Evolutionary conservation across 2,113 vertebrate genomes (phyloP).

Genomic region (Haplochromis vanheusdeni): DNA sequence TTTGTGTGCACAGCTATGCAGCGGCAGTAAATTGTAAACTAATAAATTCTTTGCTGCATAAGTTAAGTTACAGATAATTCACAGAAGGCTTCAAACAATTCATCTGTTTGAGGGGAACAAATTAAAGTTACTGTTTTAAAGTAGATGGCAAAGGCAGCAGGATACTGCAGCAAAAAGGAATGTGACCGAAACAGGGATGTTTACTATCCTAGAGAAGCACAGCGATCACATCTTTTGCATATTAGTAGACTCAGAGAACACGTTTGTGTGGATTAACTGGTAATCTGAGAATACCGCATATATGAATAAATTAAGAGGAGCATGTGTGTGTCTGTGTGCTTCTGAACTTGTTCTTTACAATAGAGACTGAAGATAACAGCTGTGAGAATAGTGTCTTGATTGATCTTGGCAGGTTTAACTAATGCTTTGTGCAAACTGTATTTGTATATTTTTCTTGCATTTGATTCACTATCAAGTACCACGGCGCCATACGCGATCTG

Average conservation of each 20-base stretch:
- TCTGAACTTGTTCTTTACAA: not conserved
- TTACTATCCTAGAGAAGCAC: not conserved
- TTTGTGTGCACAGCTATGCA: not conserved
- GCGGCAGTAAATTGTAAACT: not conserved
- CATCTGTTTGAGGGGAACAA: not conserved
- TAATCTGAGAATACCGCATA: constrained; percentile 25
- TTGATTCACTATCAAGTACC: not conserved
- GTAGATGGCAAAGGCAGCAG: not conserved
- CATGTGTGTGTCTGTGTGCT: not conserved
- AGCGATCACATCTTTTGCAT: constrained; percentile 29
- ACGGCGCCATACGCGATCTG: not conserved
- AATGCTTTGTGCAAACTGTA: not conserved
- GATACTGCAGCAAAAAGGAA: not conserved
- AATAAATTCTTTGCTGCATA: not conserved
- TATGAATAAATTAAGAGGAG: constrained; percentile 17
- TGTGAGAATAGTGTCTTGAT: not conserved
- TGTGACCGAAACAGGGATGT: not conserved
- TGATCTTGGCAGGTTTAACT: not conserved
- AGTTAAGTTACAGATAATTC: not conserved
- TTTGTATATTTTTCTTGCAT: not conserved
- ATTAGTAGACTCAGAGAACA: constrained; percentile 12
- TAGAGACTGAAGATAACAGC: not conserved
- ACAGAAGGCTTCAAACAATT: not conserved
- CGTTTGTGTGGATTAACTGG: constrained; percentile 28
- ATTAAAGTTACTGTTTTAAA: not conserved